Evolutionary conservation across 1,140 invertebrate species (phyloP).

Genomic region (Vanessa atalanta): DNA sequence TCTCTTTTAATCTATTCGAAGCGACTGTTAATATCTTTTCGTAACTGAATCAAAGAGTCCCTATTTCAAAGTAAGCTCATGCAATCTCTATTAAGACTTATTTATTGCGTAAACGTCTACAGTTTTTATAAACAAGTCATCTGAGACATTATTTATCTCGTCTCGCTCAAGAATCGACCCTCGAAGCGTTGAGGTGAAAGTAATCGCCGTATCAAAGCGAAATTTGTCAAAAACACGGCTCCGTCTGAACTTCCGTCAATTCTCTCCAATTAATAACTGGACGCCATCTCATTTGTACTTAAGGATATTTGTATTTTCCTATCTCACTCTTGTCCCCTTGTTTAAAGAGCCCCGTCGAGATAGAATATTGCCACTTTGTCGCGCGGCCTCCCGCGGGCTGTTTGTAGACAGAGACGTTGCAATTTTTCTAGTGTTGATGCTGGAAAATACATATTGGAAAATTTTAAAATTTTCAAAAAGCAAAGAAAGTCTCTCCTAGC

Average conservation of each 20-base stretch:
- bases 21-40: background rate
- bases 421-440: constrained; percentile 65
- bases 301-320: constrained; percentile 35
- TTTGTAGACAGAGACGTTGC: constrained; percentile 70
- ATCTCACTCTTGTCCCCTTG: constrained; percentile 68
- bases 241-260: constrained; percentile 76
- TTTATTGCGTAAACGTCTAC: constrained; percentile 29
- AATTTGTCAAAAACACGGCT: constrained; percentile 80
- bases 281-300: constrained; percentile 48
- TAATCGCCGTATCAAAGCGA: constrained; percentile 79
- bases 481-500: constrained; percentile 49
- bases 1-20: background rate
- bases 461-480: constrained; percentile 61
- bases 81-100: constrained; percentile 20
- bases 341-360: constrained; percentile 78
- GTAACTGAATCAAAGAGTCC: constrained; percentile 13
- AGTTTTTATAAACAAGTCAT: constrained; percentile 44
- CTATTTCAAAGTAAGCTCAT: constrained; percentile 4
- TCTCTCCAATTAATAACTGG: constrained; percentile 78
- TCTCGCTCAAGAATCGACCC: constrained; percentile 62
- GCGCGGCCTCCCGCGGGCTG: constrained; percentile 67
- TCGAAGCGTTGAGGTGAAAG: constrained; percentile 73
- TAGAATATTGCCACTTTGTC: constrained; percentile 80
- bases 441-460: constrained; percentile 64
- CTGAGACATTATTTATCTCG: constrained; percentile 56